These are phyloP conservation scores for Paracentrotus lividus DNA, from an alignment of 53 echinoderm and acorn worm species.

Conservation along the genomic window DNA sequence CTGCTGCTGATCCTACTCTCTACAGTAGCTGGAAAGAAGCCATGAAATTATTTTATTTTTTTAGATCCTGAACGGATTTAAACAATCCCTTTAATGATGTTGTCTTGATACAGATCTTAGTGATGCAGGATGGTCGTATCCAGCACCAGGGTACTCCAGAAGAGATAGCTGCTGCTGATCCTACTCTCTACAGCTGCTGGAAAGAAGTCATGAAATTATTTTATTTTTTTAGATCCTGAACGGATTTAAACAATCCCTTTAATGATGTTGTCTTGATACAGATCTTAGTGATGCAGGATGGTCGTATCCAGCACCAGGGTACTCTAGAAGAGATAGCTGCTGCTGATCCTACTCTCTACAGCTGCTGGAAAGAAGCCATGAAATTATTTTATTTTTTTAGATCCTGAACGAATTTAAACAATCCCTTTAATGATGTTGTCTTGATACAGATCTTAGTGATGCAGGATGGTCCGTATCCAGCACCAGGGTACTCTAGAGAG, in stretches of 20 bases:
- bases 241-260: too few relatives aligned
- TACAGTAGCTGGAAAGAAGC: conserved; percentile 53
- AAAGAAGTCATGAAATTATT: conserved; percentile 20
- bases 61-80: too few relatives aligned
- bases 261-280: conserved; percentile 11
- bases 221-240: too few relatives aligned
- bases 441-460: conserved; percentile 93
- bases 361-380: conserved; percentile 33
- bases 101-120: conserved; percentile 90
- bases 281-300: conserved; percentile 94
- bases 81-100: too few relatives aligned
- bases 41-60: too few relatives aligned
- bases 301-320: conserved; percentile 86
- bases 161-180: conserved; percentile 81
- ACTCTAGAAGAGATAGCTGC: conserved; percentile 84
- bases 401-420: too few relatives aligned
- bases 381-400: too few relatives aligned
- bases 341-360: conserved; percentile 82
- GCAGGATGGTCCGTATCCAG: conserved; percentile 82
- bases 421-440: too few relatives aligned
- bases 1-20: conserved; percentile 81
- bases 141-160: conserved; percentile 87
- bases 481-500: conserved; percentile 88
- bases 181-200: conserved; percentile 74
- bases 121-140: conserved; percentile 88